phyloP scores from a whole-genome alignment of 2,888 invertebrate species.

The Macrophya alboannulata region DNA sequence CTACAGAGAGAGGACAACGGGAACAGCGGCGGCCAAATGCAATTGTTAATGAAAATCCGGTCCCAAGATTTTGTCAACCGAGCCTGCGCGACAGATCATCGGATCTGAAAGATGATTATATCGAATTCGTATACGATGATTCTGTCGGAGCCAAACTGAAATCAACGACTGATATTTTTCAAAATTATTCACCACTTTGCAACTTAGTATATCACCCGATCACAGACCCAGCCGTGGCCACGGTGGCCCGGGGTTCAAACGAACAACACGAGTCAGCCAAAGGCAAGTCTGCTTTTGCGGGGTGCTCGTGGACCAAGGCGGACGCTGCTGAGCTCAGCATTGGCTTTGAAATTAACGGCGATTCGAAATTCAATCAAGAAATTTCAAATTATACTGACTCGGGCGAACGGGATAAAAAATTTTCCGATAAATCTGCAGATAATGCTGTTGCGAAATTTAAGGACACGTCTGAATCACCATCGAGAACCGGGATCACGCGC shows the following conservation, averaged over 20 bases:
- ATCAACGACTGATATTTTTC: background rate
- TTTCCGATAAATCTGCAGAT: background rate
- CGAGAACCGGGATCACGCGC: background rate
- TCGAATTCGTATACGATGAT: conserved; percentile 55
- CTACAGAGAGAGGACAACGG: background rate
- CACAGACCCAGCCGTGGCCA: background rate
- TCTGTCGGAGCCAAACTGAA: conserved; percentile 27
- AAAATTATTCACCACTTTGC: conserved; percentile 3
- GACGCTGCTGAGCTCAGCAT: background rate
- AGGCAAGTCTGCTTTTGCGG: background rate
- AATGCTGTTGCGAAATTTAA: background rate
- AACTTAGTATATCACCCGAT: too few species aligned
- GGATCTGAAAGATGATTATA: background rate
- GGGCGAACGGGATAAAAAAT: background rate
- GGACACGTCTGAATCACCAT: background rate
- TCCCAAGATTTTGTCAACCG: conserved; percentile 7
- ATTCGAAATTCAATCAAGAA: background rate
- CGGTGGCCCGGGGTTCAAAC: background rate
- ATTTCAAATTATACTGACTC: background rate
- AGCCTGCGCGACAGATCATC: background rate
- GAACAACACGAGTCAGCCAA: background rate
- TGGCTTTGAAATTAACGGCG: background rate
- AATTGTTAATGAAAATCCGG: background rate
- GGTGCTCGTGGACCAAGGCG: background rate
- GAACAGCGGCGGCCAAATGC: background rate